A percentile compares a stretch with the other conserved stretches of the same genome.
phyloP scores from a whole-genome alignment of 30 jellyfish, hydroid and myxozoan species.

The Chrysaora quinquecirrha region DNA sequence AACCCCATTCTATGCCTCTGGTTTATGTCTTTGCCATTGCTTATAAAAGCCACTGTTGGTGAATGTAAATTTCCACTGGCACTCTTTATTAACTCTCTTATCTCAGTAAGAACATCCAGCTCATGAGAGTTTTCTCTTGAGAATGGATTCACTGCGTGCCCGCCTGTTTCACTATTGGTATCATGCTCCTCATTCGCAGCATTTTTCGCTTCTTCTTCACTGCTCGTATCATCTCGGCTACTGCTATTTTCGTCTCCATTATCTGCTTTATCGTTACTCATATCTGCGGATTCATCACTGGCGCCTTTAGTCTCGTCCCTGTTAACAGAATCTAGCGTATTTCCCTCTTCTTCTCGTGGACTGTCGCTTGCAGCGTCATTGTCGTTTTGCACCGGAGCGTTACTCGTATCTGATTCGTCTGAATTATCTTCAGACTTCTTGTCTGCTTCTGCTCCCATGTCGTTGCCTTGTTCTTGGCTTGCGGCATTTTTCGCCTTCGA shows the following conservation, averaged over 20 bases:
- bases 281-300: not conserved
- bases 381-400: not conserved
- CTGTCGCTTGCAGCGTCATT: not conserved
- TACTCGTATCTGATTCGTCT: not conserved
- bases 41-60: slow-evolving; percentile 22
- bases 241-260: not conserved
- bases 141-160: slow-evolving; percentile 9
- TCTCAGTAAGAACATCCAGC: slow-evolving; percentile 49
- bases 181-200: not conserved
- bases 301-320: not conserved
- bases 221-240: not conserved
- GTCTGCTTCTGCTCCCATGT: not conserved
- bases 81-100: slow-evolving; percentile 61
- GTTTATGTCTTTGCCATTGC: slow-evolving; percentile 13
- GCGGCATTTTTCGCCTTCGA: not conserved
- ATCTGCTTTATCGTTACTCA: not conserved
- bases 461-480: not conserved
- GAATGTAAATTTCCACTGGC: slow-evolving; percentile 50
- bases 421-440: not conserved
- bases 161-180: not conserved
- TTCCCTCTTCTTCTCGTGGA: not conserved
- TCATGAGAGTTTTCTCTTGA: slow-evolving; percentile 56
- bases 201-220: not conserved
- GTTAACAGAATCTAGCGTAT: not conserved
- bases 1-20: slow-evolving; percentile 65